phyloP scores from a whole-genome alignment of 2,797 vertebrate species.

The Catostomus latipinnis region DNA sequence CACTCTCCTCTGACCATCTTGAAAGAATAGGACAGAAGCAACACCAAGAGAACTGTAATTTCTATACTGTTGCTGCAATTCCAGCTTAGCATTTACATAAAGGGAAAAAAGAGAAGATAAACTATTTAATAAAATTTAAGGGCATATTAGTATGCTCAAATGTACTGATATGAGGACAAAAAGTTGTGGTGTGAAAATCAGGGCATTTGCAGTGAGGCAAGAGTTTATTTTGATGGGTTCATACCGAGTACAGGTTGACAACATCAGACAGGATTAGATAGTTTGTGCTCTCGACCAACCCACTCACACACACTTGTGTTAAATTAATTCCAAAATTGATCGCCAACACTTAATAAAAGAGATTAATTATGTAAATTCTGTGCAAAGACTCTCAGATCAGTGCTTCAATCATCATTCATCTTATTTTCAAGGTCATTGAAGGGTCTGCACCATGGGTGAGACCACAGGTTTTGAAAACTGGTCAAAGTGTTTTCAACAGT shows the following conservation, averaged over 20 bases:
- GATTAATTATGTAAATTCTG: background rate
- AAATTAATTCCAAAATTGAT: background rate
- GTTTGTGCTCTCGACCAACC: background rate
- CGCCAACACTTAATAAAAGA: background rate
- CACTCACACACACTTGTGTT: background rate
- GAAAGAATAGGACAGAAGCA: background rate
- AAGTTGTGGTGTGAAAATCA: conserved; percentile 13
- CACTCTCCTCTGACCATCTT: background rate
- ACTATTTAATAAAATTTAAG: background rate
- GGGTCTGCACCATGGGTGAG: no score
- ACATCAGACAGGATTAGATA: conserved; percentile 12
- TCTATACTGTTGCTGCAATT: background rate
- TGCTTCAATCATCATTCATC: no score
- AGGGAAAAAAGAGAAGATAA: background rate
- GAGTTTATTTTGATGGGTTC: background rate
- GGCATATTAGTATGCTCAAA: background rate
- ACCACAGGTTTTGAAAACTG: no score
- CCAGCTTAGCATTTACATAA: background rate
- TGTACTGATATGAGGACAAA: background rate
- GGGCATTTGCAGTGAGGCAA: background rate
- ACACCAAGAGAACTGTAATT: background rate
- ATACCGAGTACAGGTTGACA: background rate
- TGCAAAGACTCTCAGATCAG: no score
- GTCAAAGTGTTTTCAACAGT: no score
- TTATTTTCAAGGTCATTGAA: no score